Evolutionary conservation across 2,797 vertebrate genomes (phyloP).

Genomic region (Adelosebastes latens): DNA sequence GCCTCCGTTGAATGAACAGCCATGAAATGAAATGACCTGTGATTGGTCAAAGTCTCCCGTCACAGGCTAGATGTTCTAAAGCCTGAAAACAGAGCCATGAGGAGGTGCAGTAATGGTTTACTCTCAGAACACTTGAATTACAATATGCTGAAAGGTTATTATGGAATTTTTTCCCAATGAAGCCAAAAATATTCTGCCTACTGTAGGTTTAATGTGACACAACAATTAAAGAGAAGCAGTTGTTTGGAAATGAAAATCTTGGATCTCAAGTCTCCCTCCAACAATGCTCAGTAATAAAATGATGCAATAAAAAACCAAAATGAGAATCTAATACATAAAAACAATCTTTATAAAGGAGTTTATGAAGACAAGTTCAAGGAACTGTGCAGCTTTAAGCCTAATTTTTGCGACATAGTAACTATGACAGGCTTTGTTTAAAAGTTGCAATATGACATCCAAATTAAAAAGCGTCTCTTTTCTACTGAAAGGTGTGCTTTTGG

Average conservation of each 20-base stretch:
- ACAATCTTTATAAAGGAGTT: background rate
- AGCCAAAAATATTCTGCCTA: too few relatives aligned
- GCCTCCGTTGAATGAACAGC: too few relatives aligned
- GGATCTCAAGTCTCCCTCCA: too few relatives aligned
- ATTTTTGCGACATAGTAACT: background rate
- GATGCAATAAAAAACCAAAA: too few relatives aligned
- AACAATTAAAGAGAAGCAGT: background rate
- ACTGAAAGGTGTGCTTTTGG: background rate
- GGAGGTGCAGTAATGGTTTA: too few relatives aligned
- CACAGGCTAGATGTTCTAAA: rapidly evolving
- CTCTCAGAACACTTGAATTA: too few relatives aligned
- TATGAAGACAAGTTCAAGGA: background rate
- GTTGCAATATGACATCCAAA: background rate
- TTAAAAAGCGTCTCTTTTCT: background rate
- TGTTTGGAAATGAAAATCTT: too few relatives aligned
- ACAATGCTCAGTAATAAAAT: too few relatives aligned
- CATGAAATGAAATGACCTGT: too few relatives aligned
- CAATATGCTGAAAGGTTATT: too few relatives aligned
- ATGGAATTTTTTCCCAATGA: rapidly evolving
- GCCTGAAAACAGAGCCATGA: too few relatives aligned
- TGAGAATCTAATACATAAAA: background rate
- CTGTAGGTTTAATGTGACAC: background rate
- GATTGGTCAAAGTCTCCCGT: too few relatives aligned
- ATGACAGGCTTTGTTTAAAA: background rate
- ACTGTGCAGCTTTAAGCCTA: background rate